phyloP scores from a whole-genome alignment of 2,888 invertebrate genomes.

The Prosapia bicincta region DNA sequence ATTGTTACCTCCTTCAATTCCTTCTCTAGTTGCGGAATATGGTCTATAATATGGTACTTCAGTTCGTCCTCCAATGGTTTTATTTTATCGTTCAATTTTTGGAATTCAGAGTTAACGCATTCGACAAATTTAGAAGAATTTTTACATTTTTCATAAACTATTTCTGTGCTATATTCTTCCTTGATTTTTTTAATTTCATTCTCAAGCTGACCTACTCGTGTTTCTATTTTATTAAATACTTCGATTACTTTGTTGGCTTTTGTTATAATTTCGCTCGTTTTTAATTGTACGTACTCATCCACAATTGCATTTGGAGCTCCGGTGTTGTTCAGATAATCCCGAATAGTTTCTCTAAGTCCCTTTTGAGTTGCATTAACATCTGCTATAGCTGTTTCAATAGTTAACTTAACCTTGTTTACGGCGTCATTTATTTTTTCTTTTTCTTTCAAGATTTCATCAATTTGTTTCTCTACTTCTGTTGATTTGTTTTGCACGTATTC shows the following conservation, averaged over 20 bases:
- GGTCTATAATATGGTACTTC: not conserved
- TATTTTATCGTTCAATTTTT: not conserved
- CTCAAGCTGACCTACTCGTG: not conserved
- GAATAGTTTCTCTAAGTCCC: not conserved
- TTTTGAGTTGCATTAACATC: not conserved
- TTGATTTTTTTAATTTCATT: not conserved
- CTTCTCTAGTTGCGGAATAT: not conserved
- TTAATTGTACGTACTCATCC: not conserved
- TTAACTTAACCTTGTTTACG: not conserved
- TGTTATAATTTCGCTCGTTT: not conserved
- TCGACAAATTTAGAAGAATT: not conserved
- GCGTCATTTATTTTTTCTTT: not conserved
- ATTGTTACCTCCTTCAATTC: not conserved
- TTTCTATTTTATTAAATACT: not conserved
- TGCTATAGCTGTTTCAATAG: not conserved
- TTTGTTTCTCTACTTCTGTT: not conserved
- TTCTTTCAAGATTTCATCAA: not conserved
- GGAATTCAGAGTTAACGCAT: not conserved
- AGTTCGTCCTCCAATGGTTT: not conserved
- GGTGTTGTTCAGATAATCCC: not conserved
- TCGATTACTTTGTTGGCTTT: not conserved
- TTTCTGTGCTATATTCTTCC: not conserved
- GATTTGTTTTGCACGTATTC: not conserved
- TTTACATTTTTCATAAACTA: not conserved
- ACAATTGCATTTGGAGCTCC: not conserved